These are phyloP conservation scores for Eurosta solidaginis DNA, from an alignment of 1,140 invertebrate genomes.

Conservation along the genomic window DNA sequence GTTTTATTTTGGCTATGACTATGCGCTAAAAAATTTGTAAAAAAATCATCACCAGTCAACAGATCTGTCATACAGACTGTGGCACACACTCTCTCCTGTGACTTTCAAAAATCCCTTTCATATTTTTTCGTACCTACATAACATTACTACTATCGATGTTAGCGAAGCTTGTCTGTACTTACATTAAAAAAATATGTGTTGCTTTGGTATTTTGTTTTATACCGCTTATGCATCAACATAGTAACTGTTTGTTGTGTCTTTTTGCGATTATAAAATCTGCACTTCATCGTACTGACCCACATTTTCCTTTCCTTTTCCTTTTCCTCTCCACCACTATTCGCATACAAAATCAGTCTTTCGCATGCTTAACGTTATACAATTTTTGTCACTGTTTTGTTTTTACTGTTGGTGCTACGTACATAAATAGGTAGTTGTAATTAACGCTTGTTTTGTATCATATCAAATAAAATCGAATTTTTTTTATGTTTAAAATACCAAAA, in stretches of 20 bases:
- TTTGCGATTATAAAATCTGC: slow-evolving; percentile 31
- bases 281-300: slow-evolving; percentile 32
- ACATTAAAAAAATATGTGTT: too few relatives aligned
- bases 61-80: too few relatives aligned
- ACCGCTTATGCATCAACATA: neutral
- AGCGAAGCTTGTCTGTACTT: too few relatives aligned
- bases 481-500: neutral
- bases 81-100: too few relatives aligned
- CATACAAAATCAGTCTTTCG: slow-evolving; percentile 39
- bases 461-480: neutral
- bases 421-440: neutral
- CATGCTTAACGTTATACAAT: neutral
- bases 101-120: too few relatives aligned
- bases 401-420: neutral
- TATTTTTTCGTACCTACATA: too few relatives aligned
- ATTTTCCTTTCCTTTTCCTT: neutral
- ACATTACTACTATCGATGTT: too few relatives aligned
- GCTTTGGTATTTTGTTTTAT: neutral
- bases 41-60: too few relatives aligned
- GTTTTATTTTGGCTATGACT: too few relatives aligned
- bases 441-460: neutral
- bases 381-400: neutral
- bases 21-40: too few relatives aligned
- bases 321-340: slow-evolving; percentile 29
- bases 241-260: neutral